Conservation (phyloP, 2,888 invertebrate species). For the Drosophila neutralis region DNA sequence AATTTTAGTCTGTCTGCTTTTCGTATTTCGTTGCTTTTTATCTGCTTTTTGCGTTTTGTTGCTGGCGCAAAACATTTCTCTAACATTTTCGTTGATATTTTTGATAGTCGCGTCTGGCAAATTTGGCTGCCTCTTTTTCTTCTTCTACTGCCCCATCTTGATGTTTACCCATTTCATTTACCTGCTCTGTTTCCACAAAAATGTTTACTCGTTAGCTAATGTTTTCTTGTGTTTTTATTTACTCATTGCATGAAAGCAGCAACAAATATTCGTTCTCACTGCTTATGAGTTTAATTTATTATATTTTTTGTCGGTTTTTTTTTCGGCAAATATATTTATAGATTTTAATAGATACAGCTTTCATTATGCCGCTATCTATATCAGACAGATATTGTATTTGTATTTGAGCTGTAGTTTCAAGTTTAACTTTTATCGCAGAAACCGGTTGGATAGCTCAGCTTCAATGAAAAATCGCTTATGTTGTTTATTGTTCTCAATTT, state of each 20-base stretch:
- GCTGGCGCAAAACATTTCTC: constrained; percentile 35
- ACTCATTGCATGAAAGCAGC: constrained; percentile 27
- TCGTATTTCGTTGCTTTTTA: constrained; percentile 38
- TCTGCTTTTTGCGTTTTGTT: constrained; percentile 16
- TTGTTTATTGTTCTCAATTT: constrained; percentile 30
- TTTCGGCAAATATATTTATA: constrained; percentile 49
- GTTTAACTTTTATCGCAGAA: not conserved
- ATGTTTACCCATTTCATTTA: constrained; percentile 35
- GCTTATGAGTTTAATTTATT: constrained; percentile 62
- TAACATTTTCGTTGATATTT: constrained; percentile 53
- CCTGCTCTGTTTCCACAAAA: constrained; percentile 37
- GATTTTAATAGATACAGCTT: constrained; percentile 48
- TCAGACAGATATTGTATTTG: not conserved
- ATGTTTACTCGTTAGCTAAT: constrained; percentile 56
- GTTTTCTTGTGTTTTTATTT: constrained; percentile 48
- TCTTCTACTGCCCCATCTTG: not conserved
- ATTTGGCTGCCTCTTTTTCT: not conserved
- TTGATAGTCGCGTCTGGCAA: constrained; percentile 38
- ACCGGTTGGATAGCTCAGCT: constrained; percentile 27
- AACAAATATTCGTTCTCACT: constrained; percentile 8
- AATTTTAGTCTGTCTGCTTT: constrained; percentile 65
- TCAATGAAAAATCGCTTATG: constrained; percentile 20
- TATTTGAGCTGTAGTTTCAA: constrained; percentile 6
- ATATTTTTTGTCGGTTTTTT: constrained; percentile 26
- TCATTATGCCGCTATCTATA: not conserved